Evolutionary conservation across 2,113 vertebrate species (phyloP).

Genomic region (Tragulus kanchil): DNA sequence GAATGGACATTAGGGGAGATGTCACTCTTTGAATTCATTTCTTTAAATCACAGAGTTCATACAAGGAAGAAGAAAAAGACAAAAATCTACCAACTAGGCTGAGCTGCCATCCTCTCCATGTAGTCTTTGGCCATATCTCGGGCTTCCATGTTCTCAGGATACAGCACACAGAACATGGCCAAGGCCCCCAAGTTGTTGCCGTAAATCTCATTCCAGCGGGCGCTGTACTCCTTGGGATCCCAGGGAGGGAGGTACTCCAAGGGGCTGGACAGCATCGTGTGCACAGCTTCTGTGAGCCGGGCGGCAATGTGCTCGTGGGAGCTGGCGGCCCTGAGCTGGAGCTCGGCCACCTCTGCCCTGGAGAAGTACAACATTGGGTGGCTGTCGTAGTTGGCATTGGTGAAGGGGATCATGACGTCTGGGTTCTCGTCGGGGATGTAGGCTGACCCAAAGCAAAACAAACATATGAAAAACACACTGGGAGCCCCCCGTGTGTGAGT

Average conservation of each 20-base stretch:
- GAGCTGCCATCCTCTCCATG: constrained; percentile 99
- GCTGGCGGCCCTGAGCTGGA: constrained; percentile 89
- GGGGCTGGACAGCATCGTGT: constrained; percentile 94
- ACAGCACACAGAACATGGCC: constrained; percentile 97
- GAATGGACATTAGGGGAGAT: background rate
- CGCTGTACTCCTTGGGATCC: constrained; percentile 94
- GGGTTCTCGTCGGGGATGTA: constrained; percentile 84
- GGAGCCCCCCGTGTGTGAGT: constrained; percentile 97
- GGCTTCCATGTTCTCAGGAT: constrained; percentile 95
- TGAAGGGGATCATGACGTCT: constrained; percentile 92
- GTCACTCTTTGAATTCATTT: background rate
- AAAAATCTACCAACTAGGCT: constrained; percentile 99
- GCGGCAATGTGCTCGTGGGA: constrained; percentile 92
- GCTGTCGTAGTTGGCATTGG: constrained; percentile 95
- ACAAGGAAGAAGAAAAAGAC: constrained; percentile 87
- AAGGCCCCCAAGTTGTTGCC: constrained; percentile 97
- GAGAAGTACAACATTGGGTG: constrained; percentile 98
- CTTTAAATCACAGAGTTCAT: constrained; percentile 31
- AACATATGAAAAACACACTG: constrained; percentile 97
- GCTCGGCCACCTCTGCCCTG: constrained; percentile 89
- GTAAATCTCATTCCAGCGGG: constrained; percentile 98
- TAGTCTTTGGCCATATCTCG: constrained; percentile 95
- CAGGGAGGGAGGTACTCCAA: constrained; percentile 97
- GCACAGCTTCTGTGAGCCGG: constrained; percentile 92
- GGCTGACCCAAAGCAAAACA: constrained; percentile 89